A percentile compares a stretch with the other conserved stretches of the same genome.
Evolutionary conservation across 2,888 invertebrate species (phyloP).

Genomic region (Orthosia cruda): DNA sequence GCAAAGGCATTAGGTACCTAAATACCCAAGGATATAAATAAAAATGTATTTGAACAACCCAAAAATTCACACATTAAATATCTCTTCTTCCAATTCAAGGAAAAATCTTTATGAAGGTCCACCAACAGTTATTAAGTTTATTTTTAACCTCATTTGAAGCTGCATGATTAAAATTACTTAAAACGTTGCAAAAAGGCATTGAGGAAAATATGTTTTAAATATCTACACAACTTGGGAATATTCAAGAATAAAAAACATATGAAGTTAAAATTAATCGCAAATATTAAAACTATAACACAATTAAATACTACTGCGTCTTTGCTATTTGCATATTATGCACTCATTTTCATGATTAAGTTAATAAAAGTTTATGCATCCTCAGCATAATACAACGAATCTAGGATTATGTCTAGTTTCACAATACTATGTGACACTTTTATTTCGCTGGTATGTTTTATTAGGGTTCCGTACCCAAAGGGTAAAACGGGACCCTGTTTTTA

Average conservation of each 20-base stretch:
- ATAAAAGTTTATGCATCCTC: background rate
- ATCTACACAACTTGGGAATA: background rate
- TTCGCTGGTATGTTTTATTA: background rate
- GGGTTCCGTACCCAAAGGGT: too few species aligned
- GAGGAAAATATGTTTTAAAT: background rate
- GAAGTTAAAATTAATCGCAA: background rate
- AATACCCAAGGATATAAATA: background rate
- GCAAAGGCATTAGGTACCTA: background rate
- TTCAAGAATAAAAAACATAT: too few species aligned
- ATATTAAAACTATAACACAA: background rate
- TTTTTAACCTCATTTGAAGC: background rate
- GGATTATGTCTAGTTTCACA: slow-evolving; percentile 7
- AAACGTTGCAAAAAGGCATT: background rate
- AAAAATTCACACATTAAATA: background rate
- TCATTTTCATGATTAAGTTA: background rate
- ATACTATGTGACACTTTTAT: slow-evolving; percentile 13
- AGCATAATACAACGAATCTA: background rate
- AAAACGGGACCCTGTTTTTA: too few species aligned
- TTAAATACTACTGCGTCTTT: background rate
- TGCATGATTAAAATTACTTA: background rate
- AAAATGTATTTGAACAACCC: background rate
- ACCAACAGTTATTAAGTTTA: background rate
- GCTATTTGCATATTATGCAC: background rate
- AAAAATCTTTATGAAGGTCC: slow-evolving; percentile 2
- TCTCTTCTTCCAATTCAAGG: slow-evolving; percentile 9